Evolutionary conservation across 1,140 invertebrate genomes (phyloP), one percentile per base, ranked within the genome.

Genomic region (Orchestia grillus): DNA sequence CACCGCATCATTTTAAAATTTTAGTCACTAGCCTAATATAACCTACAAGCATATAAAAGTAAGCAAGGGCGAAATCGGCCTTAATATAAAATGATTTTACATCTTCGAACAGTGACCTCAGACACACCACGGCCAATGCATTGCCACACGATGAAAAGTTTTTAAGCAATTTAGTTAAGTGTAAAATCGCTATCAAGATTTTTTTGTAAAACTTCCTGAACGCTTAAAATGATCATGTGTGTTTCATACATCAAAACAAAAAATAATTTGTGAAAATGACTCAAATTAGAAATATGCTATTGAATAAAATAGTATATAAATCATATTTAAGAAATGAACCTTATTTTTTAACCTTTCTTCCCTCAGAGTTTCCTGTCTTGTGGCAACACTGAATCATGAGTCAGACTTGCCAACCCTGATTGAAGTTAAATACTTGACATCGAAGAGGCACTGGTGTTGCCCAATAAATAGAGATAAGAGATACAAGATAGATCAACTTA

Each of bases 91-190:
- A 90, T 42, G 36, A 90, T 44, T 42, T 90, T 90, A 90, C 88
- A 90, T 90, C 88, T 90, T 90, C 88, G 88, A 90, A 90, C 88
- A 90, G 88, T 90, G 88, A 90, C 88, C 88, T 44, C 88, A 43
- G 88, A 90, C 88, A 90, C 88, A 90, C 88, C 88, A 90, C 88
- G 88, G 41, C 88, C 41, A 90, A 41, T 11, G 43, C 36, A 8
- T 90, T 90, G 88, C 88, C 88, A 90, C 28, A 42, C 41, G 11
- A 36, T 44, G 4, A 90, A 42, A 11, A 1, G 0, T 42, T 44
- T 16, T 44, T 42, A 23, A 42, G 42, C 11, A 90, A 41, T 42
- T 90, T 90, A 41, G 3, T 41, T 6, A 41, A 90, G 42, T 90
- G 88, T 42, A 90, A 90, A 90, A 90, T 28, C 88, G 88, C 43